Evolutionary conservation across 2,888 invertebrate species (phyloP), one percentile per base, ranked within the genome.

Genomic region (Digitonthophagus gazella): DNA sequence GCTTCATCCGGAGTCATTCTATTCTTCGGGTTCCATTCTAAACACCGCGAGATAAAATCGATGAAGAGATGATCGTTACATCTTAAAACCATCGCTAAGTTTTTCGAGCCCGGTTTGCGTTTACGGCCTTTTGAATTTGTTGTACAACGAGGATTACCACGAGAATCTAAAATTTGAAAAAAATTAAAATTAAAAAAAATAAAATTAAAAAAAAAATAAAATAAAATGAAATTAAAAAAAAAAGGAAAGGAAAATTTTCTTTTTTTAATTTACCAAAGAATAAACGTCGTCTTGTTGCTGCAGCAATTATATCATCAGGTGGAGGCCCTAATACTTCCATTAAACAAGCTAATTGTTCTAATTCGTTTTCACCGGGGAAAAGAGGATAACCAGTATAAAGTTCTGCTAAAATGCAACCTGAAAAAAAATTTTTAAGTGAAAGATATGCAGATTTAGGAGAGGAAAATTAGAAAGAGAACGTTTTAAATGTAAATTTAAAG

Each of bases 351-450:
- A 98, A 87, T 83, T 98, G 97, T 80, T 97, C 98, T 71, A 95
- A 93, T 85, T 98, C 97, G 81, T 97, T 96, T 85, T 97, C 97
- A 0, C 97, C 97, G 19, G 97, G 97, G 83, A 97, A 97, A 70
- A 98, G 86, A 0, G 97, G 97, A 81, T 95, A 96, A 58, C 98
- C 96, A 4, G 97, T 97, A 82, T 96, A 96, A 66, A 98, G 88
- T 85, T 98, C 97, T 63, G 97, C 97, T 75, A 98, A 86, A 80
- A 98, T 97, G 83, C 97, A 98, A 56, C 97, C 92, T 92, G 80
- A 14, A 81, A 80, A 28, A 11, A 22, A 66, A 19, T 6, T 3
- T 16, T 61, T 16, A 1, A 3, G 6, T 6, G 54, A 6, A n/a
- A 44, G 54, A 8, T 8, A 8, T 44, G n/a, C 54, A 44, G n/a